Evolutionary conservation across 2,888 invertebrate genomes (phyloP), one percentile per base, ranked within the genome.

Genomic region (Drosophila anomalipes): DNA sequence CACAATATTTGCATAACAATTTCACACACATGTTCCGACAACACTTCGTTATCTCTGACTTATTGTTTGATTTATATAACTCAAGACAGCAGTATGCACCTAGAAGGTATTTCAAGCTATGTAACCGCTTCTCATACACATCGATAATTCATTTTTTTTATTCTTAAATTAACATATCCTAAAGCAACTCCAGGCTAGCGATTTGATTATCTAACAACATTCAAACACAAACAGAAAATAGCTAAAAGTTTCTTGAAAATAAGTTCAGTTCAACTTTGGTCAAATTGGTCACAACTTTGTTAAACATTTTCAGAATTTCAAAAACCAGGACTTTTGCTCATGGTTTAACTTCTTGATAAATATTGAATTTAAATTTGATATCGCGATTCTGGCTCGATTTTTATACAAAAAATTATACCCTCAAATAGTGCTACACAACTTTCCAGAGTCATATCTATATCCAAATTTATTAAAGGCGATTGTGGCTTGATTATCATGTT

Each of bases 1-100:
- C 12, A 12, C 26, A 26, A 26, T n/a, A 73, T 74, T 73, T 74
- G 56, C 74, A 73, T 74, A 74, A 47, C 60, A 35, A 66, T 41
- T 66, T 74, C 59, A 51, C 49, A 60, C 37, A 73, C 59, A 44
- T 66, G 54, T 33, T 61, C 22, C 32, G 53, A 30, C 53, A 58
- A 66, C 39, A 65, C 47, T 54, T 65, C 30, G 22, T 54, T 47
- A 66, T 53, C 52, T 63, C 14, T 12, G 19, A 19, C 12, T 52
- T n/a, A 47, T 32, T 49, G 16, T 41, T 65, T 44, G 28, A 53
- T 33, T 32, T 73, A 73, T 67, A 60, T 28, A 56, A 67, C 56
- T 66, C 19, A 66, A 33, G 30, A 47, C 47, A 54, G 67, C 47
- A 64, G 16, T 37, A 26, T 37, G 28, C 56, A 56, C 37, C 28